A percentile compares a stretch with the other conserved stretches of the same genome.
Conservation (phyloP, 2,797 vertebrate species). For the Dryobates pubescens region DNA sequence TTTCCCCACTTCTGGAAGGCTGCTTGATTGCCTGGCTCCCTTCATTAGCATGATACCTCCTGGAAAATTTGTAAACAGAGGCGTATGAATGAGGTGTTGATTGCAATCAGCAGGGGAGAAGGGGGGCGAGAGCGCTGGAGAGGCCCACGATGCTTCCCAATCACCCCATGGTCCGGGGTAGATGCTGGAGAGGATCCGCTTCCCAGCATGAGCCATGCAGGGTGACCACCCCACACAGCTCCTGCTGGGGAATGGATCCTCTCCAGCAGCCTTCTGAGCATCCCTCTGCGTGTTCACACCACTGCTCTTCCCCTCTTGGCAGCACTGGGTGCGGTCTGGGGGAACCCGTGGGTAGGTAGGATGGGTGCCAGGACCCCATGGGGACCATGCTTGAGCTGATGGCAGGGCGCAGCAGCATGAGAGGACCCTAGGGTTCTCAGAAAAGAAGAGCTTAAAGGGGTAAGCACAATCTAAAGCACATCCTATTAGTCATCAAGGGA, state of each 20-base stretch:
- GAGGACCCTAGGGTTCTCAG: not conserved
- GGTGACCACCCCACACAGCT: accelerated
- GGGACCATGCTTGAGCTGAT: not conserved
- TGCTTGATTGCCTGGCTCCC: conserved; percentile 49
- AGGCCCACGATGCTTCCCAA: not conserved
- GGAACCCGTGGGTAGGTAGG: not conserved
- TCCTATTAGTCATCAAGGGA: not conserved
- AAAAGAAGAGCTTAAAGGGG: not conserved
- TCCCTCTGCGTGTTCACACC: accelerated
- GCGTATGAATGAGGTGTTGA: conserved; percentile 69
- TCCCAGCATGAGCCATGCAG: not conserved
- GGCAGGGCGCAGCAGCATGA: not conserved
- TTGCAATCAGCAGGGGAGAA: conserved; percentile 73
- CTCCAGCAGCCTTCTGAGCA: not conserved
- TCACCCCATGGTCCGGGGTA: not conserved
- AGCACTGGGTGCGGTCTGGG: not conserved
- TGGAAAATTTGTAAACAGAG: conserved; percentile 56
- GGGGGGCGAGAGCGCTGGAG: conserved; percentile 30
- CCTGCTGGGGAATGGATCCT: not conserved
- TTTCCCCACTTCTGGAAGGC: conserved; percentile 30
- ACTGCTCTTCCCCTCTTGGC: accelerated
- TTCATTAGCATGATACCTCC: conserved; percentile 59
- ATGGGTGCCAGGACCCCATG: not conserved
- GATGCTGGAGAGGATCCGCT: conserved; percentile 30
- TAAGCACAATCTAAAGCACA: not conserved